Conservation (phyloP, 2,888 invertebrate species). For the Seira sanloemensis region DNA sequence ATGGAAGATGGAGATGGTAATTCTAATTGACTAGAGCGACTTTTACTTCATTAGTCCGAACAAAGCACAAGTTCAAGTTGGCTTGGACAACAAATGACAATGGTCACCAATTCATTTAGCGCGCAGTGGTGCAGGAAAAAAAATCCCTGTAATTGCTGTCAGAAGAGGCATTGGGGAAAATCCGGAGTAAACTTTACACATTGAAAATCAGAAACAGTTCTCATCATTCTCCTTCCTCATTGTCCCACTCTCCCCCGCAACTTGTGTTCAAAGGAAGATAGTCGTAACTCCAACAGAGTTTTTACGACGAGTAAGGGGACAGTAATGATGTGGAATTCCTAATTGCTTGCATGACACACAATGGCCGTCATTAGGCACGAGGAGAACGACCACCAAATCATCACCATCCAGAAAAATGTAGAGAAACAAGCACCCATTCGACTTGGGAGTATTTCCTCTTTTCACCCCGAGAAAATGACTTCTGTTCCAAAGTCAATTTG, state of each 20-base stretch:
- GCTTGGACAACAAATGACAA: not conserved
- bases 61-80: not conserved
- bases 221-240: not conserved
- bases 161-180: too few species aligned
- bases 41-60: not conserved
- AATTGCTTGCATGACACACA: slow-evolving; percentile 57
- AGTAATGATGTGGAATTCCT: slow-evolving; percentile 36
- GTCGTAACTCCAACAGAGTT: not conserved
- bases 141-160: too few species aligned
- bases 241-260: not conserved
- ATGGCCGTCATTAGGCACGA: slow-evolving; percentile 48
- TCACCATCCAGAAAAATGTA: not conserved
- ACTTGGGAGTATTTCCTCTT: not conserved
- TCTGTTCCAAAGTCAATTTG: slow-evolving; percentile 15
- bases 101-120: not conserved
- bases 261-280: not conserved
- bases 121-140: too few species aligned
- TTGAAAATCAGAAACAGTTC: slow-evolving; percentile 13
- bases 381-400: slow-evolving; percentile 15
- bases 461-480: slow-evolving; percentile 17
- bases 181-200: not conserved
- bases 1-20: not conserved
- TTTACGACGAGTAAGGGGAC: slow-evolving; percentile 9
- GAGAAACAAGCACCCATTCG: not conserved
- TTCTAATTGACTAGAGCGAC: not conserved